phyloP scores from a whole-genome alignment of 2,888 invertebrate species.

The Oegoconia quadripuncta region DNA sequence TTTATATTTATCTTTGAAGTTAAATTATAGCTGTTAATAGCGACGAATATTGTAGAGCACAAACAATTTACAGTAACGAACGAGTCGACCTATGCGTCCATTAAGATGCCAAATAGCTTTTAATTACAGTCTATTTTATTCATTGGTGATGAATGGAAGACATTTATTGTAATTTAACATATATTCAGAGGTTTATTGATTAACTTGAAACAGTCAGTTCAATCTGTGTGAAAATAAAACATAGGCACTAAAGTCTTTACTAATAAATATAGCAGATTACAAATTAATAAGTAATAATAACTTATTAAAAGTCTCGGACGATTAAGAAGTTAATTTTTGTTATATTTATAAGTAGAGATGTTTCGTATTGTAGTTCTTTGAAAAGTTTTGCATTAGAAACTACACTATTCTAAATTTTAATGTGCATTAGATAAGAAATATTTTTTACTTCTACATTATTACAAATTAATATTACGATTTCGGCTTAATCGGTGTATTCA shows the following conservation, averaged over 20 bases:
- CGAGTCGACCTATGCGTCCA: slow-evolving; percentile 62
- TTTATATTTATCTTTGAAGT: slow-evolving; percentile 24
- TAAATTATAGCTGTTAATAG: slow-evolving; percentile 2
- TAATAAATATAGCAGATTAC: slow-evolving; percentile 57
- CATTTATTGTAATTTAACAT: slow-evolving; percentile 37
- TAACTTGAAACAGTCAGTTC: slow-evolving; percentile 43
- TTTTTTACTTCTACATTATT: slow-evolving; percentile 59
- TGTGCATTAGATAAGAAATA: slow-evolving; percentile 48
- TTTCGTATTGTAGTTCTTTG: slow-evolving; percentile 44
- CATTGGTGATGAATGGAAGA: slow-evolving; percentile 34
- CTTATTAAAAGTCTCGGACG: slow-evolving; percentile 23
- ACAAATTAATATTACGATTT: slow-evolving; percentile 44
- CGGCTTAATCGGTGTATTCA: slow-evolving; percentile 52
- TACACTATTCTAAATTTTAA: slow-evolving; percentile 61
- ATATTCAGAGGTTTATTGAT: slow-evolving; percentile 35
- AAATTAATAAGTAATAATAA: slow-evolving; percentile 30
- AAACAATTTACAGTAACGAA: slow-evolving; percentile 42
- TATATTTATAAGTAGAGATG: slow-evolving; percentile 52
- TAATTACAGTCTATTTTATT: slow-evolving; percentile 51
- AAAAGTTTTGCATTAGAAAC: slow-evolving; percentile 41
- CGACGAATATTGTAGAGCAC: slow-evolving; percentile 38
- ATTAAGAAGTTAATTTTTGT: slow-evolving; percentile 36
- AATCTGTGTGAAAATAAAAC: slow-evolving; percentile 41
- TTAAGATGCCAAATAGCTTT: slow-evolving; percentile 75
- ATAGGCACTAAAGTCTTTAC: slow-evolving; percentile 43